Conservation (phyloP, 2,113 vertebrate species). For the Sinosuthora webbiana region DNA sequence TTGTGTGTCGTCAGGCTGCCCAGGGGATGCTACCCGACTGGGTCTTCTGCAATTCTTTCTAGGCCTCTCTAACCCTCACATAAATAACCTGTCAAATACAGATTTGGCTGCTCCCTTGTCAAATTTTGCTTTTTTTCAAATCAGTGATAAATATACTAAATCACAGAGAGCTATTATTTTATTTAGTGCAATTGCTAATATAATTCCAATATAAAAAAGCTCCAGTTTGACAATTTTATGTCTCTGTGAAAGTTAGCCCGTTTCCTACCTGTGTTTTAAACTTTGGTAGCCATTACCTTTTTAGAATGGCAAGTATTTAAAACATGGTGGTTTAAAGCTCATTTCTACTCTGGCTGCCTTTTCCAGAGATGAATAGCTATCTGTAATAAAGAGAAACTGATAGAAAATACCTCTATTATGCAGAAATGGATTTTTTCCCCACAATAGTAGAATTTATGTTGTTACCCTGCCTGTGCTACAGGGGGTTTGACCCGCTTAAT, state of each 20-base stretch:
- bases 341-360: neutral
- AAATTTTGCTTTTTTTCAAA: neutral
- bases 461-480: neutral
- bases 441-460: neutral
- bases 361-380: neutral
- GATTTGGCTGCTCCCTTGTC: neutral
- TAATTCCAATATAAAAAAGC: neutral
- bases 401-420: neutral
- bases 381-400: neutral
- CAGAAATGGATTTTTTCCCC: neutral
- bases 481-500: neutral
- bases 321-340: neutral
- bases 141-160: neutral
- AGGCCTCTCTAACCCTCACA: neutral
- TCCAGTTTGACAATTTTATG: neutral
- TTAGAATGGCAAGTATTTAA: neutral
- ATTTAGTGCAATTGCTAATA: neutral
- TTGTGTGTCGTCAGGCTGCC: neutral
- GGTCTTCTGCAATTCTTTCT: neutral
- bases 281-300: neutral
- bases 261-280: neutral
- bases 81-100: neutral
- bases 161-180: neutral
- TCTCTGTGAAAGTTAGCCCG: neutral
- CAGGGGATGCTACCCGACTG: neutral